These are phyloP conservation scores for Nasonia longicornis DNA, from an alignment of 1,140 invertebrate species.

Conservation along the genomic window DNA sequence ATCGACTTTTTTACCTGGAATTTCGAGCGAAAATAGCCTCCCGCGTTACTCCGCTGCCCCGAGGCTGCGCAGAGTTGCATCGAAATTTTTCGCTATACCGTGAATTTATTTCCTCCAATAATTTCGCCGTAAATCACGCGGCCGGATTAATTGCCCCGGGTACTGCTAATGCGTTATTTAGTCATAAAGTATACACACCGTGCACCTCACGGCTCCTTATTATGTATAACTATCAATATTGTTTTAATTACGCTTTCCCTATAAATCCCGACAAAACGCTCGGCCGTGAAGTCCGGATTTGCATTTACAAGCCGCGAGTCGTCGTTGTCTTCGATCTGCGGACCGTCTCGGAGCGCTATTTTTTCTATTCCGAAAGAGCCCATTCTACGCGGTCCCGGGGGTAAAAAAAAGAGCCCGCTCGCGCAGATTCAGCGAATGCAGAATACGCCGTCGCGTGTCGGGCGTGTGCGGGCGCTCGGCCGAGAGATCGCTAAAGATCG, in stretches of 20 bases:
- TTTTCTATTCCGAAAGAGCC: neutral
- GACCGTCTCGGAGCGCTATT: neutral
- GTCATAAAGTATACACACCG: neutral
- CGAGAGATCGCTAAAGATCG: slow-evolving; percentile 28
- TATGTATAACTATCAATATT: neutral
- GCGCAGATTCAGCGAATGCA: slow-evolving; percentile 30
- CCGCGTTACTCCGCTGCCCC: neutral
- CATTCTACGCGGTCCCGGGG: neutral
- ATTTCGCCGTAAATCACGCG: slow-evolving; percentile 10
- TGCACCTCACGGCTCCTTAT: neutral
- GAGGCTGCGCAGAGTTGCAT: slow-evolving; percentile 1
- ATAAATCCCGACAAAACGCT: neutral
- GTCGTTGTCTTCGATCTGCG: slow-evolving; percentile 13
- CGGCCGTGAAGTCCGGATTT: neutral
- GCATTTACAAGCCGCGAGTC: neutral
- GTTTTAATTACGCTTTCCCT: slow-evolving; percentile 4
- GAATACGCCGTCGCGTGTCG: slow-evolving; percentile 14
- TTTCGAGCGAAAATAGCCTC: slow-evolving; percentile 8
- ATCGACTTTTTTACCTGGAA: slow-evolving; percentile 8
- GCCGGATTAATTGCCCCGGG: neutral
- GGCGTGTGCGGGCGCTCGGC: no score
- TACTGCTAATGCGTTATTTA: slow-evolving; percentile 1
- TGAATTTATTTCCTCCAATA: slow-evolving; percentile 2
- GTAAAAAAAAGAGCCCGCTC: neutral
- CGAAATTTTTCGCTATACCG: slow-evolving; percentile 27